phyloP scores from a whole-genome alignment of 2,797 vertebrate genomes.

The Sphaeramia orbicularis region DNA sequence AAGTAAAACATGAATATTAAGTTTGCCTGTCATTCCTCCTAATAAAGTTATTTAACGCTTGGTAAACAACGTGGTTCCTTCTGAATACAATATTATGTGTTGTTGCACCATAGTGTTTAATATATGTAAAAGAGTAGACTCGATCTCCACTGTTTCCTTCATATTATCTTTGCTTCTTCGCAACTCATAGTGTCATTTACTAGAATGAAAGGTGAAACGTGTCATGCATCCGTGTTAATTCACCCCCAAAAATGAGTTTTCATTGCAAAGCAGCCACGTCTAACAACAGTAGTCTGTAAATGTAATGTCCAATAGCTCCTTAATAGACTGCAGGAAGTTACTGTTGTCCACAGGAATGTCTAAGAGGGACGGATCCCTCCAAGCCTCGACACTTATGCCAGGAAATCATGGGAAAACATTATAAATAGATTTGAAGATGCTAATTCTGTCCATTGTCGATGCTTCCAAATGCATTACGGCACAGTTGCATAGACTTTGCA shows the following conservation, averaged over 20 bases:
- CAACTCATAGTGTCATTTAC: not conserved
- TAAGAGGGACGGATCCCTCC: not conserved
- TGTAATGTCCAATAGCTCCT: no score
- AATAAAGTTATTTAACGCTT: constrained; percentile 16
- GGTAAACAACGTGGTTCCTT: not conserved
- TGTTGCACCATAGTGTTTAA: no score
- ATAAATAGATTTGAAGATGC: constrained; percentile 1
- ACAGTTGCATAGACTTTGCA: constrained; percentile 28
- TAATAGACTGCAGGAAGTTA: no score
- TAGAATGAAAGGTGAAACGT: no score
- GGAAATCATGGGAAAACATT: not conserved
- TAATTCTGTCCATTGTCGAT: constrained; percentile 19
- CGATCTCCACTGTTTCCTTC: no score
- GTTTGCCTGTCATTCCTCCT: constrained; percentile 5
- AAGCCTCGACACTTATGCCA: constrained; percentile 19
- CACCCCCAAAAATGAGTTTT: no score
- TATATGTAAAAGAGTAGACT: no score
- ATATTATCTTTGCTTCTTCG: not conserved
- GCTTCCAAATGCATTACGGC: constrained; percentile 18
- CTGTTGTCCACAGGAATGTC: no score
- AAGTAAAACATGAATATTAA: constrained; percentile 10
- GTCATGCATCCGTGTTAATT: no score
- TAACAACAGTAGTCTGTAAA: no score
- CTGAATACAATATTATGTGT: no score
- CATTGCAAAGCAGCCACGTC: no score